Evolutionary conservation across 2,113 vertebrate species (phyloP), one percentile per base, ranked within the genome.

Genomic region (Atherinomorus stipes): DNA sequence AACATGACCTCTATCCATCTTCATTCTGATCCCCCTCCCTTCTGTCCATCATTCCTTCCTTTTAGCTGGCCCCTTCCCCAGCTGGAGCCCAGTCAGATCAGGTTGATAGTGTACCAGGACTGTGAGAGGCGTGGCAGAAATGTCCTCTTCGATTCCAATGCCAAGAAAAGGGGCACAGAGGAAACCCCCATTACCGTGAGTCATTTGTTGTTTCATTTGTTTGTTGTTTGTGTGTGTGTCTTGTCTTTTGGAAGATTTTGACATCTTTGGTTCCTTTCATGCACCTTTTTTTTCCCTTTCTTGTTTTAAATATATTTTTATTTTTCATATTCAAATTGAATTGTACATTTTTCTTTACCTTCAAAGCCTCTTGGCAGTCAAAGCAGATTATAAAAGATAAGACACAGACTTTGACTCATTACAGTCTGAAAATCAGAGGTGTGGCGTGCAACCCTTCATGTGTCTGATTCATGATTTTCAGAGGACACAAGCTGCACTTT

Each of bases 31-130:
- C 31, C 54, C 9, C 11, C 23, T 73, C 71, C 75, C 61, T 31
- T 67, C 42, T 44, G 1, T 81, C 57, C 13, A 7, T 74, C 28
- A 22, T 54, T 56, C 7, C 21, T 13, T 47, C 57, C 47, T 23
- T 74, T 15, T 65, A 99, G 97, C 94, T 99, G 98, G 98, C 95
- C 97, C 65, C 92, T 96, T 76, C 95, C 97, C 25, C 96, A 98
- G 90, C 95, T 99, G 94, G 97, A 99, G 84, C 95, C 97, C 65
- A 95, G 95, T 86, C 98, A 99, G 83, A 98, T 99, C 93, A 95
- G 98, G 62, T 94, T 99, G 84, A 96, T 99, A 2, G 96, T 99
- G 5, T 99, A 99, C 83, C 98, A 99, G 93, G 98, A 99, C 93
- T 99, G 98, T 13, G 98, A 99, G 81, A 94, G 96, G 74, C 94